These are phyloP conservation scores for Mercenaria mercenaria DNA, from an alignment of 1,140 invertebrate genomes.

Conservation along the genomic window DNA sequence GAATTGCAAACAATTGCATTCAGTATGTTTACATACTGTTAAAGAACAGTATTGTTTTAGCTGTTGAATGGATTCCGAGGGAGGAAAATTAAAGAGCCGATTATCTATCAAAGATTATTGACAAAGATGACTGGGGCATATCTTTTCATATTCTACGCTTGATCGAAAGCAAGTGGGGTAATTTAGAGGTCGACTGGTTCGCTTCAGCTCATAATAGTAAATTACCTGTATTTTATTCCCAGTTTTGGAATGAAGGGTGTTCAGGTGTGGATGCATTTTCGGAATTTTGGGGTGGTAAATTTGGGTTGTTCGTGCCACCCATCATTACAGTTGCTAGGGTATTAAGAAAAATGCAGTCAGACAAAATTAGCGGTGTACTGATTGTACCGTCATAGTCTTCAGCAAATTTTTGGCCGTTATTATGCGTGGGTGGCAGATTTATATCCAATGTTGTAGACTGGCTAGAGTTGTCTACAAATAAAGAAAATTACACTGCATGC, in stretches of 20 bases:
- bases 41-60: not conserved
- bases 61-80: conserved; percentile 47
- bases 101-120: conserved; percentile 6
- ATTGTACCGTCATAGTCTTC: not conserved
- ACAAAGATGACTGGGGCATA: conserved; percentile 60
- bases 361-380: not conserved
- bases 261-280: not conserved
- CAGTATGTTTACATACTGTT: conserved; percentile 25
- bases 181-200: conserved; percentile 22
- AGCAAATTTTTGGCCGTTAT: conserved; percentile 35
- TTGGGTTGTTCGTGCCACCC: conserved; percentile 25
- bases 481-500: conserved; percentile 16
- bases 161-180: not conserved
- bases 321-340: not conserved
- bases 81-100: conserved; percentile 48
- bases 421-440: not conserved
- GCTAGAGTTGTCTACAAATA: conserved; percentile 17
- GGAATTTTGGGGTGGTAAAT: not conserved
- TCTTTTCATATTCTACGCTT: not conserved
- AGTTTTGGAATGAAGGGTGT: not conserved
- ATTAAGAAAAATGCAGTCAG: not conserved
- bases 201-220: not conserved
- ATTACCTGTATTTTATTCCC: not conserved
- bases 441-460: conserved; percentile 5
- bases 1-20: conserved; percentile 55